Evolutionary conservation across 92 coral and sea anemone genomes (phyloP).

Genomic region (Umimayanthus kanabou): DNA sequence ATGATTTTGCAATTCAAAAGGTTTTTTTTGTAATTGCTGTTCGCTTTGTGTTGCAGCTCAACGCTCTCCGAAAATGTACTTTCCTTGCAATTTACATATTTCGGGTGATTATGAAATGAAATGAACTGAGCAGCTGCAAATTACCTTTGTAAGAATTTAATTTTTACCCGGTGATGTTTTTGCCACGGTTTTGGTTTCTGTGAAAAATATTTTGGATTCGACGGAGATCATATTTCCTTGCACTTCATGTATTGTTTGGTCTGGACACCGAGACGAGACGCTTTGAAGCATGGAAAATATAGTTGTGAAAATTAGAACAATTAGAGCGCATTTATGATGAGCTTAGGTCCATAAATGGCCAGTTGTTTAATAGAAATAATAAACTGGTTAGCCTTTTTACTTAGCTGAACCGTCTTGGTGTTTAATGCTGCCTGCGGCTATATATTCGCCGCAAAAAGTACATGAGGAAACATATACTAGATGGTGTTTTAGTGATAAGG

Average conservation of each 20-base stretch:
- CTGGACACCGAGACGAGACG: background rate
- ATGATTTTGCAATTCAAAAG: background rate
- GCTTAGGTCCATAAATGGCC: background rate
- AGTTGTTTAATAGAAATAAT: background rate
- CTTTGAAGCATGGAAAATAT: background rate
- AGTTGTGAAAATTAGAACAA: slow-evolving; percentile 7
- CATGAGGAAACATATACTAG: too few species aligned
- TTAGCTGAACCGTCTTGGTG: background rate
- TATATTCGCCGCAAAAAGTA: background rate
- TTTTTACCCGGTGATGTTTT: background rate
- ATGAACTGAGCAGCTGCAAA: slow-evolving; percentile 14
- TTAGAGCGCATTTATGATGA: slow-evolving; percentile 9
- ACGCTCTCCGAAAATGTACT: slow-evolving; percentile 1
- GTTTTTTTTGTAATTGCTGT: background rate
- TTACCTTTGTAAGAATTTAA: background rate
- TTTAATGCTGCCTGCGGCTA: background rate
- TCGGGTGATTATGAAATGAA: slow-evolving; percentile 19
- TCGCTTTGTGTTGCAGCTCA: background rate
- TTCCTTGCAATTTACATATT: slow-evolving; percentile 35
- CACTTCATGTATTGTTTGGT: background rate
- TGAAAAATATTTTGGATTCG: background rate
- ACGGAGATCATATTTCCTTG: background rate
- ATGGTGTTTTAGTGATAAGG: too few species aligned
- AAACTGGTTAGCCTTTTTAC: background rate
- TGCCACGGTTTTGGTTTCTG: background rate